These are phyloP conservation scores for Netelia melanura DNA, from an alignment of 2,888 invertebrate genomes.

Conservation along the genomic window DNA sequence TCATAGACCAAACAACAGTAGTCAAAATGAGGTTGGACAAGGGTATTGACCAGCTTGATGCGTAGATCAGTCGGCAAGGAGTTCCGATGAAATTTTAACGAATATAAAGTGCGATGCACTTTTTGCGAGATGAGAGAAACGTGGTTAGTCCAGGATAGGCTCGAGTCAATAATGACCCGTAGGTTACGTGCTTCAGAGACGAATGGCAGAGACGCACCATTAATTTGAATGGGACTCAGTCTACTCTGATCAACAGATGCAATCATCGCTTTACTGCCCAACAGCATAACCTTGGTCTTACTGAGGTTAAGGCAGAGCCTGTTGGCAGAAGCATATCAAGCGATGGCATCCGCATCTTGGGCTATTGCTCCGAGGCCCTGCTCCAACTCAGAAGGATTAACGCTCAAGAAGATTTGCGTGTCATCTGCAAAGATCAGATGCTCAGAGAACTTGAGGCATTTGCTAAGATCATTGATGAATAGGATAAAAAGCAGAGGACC, in stretches of 20 bases:
- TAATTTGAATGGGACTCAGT: background rate
- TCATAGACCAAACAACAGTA: background rate
- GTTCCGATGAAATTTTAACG: background rate
- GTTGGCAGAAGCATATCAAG: background rate
- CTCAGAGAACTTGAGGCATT: no score
- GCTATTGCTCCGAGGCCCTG: background rate
- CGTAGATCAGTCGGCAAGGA: background rate
- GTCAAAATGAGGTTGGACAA: background rate
- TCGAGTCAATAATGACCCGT: background rate
- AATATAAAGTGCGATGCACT: conserved; percentile 8
- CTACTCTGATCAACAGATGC: background rate
- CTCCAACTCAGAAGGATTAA: no score
- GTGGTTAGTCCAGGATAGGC: conserved; percentile 27
- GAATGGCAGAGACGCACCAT: background rate
- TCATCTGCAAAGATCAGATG: no score
- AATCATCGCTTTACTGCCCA: conserved; percentile 2
- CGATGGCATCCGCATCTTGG: background rate
- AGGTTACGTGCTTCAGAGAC: conserved; percentile 16
- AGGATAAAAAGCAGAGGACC: no score
- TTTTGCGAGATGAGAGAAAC: background rate
- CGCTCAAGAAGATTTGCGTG: no score
- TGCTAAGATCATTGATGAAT: no score
- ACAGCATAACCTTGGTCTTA: conserved; percentile 38
- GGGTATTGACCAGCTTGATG: background rate
- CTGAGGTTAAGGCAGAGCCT: background rate